These are phyloP conservation scores for Eurosta solidaginis DNA, from an alignment of 1,140 invertebrate species.

Conservation along the genomic window DNA sequence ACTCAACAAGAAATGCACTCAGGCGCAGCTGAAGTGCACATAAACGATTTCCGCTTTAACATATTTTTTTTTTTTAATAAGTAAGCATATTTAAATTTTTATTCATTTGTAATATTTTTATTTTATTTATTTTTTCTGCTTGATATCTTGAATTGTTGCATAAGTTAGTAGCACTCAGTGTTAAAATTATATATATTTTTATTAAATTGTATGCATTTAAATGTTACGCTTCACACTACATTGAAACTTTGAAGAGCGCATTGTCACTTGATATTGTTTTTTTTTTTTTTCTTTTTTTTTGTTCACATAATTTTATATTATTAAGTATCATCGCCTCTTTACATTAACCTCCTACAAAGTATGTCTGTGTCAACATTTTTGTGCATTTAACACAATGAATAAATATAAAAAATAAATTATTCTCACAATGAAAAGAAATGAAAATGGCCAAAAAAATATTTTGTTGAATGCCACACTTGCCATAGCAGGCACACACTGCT, in stretches of 20 bases:
- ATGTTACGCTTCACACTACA: slow-evolving; percentile 9
- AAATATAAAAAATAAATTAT: background rate
- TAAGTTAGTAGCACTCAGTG: no score
- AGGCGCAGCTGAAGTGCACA: background rate
- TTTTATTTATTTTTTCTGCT: no score
- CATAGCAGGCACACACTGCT: background rate
- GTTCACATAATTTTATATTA: background rate
- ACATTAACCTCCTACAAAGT: background rate
- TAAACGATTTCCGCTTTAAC: background rate
- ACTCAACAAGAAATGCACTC: background rate
- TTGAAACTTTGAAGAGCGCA: background rate
- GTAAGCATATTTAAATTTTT: no score
- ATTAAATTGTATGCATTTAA: background rate
- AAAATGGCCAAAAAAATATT: no score
- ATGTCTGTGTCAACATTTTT: background rate
- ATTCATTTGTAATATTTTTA: no score
- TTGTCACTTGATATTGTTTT: slow-evolving; percentile 12
- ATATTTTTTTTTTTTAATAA: no score
- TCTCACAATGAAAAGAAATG: no score
- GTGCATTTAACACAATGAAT: background rate
- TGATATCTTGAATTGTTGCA: no score
- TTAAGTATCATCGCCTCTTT: slow-evolving; percentile 2
- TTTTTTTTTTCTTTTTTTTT: no score
- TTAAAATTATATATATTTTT: background rate
- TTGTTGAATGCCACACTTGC: slow-evolving; percentile 10